phyloP scores from a whole-genome alignment of 1,140 invertebrate species.

The Radopholus similis region DNA sequence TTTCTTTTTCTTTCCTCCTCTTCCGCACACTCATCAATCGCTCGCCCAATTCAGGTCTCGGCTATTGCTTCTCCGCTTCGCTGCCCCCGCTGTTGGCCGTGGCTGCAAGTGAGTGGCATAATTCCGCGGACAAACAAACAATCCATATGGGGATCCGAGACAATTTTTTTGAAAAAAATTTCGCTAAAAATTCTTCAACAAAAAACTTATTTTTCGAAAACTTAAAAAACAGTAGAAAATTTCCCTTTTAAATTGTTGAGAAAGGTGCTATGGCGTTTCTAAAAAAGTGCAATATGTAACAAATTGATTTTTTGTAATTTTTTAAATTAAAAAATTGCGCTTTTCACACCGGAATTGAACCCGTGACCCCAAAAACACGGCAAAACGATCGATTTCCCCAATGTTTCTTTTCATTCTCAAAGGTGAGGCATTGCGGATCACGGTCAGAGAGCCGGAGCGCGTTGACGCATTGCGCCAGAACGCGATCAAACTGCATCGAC shows the following conservation, averaged over 20 bases:
- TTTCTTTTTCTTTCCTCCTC: conserved; percentile 7
- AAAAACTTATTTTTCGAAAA: not conserved
- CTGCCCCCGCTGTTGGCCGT: conserved; percentile 82
- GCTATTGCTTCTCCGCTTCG: conserved; percentile 95
- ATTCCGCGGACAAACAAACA: too few species aligned
- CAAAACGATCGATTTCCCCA: not conserved
- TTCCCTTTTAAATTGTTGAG: too few species aligned
- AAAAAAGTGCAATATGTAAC: too few species aligned
- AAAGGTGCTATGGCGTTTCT: too few species aligned
- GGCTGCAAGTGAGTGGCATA: conserved; percentile 71
- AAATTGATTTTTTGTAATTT: too few species aligned
- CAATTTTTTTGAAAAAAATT: conserved; percentile 3
- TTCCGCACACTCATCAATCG: conserved; percentile 59
- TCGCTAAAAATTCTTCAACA: not conserved
- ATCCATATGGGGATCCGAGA: too few species aligned
- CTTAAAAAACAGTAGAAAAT: too few species aligned
- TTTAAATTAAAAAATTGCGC: too few species aligned
- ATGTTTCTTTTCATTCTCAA: not conserved
- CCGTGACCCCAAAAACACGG: not conserved
- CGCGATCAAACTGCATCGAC: conserved; percentile 32
- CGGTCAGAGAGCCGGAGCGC: conserved; percentile 45
- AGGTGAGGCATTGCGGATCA: conserved; percentile 59
- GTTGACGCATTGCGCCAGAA: conserved; percentile 39
- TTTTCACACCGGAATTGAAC: not conserved
- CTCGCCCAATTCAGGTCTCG: conserved; percentile 68